Percentiles rank a stretch among this genome's conserved stretches.
Evolutionary conservation across 2,797 vertebrate genomes (phyloP).

Genomic region (Rhadinocentrus ornatus): DNA sequence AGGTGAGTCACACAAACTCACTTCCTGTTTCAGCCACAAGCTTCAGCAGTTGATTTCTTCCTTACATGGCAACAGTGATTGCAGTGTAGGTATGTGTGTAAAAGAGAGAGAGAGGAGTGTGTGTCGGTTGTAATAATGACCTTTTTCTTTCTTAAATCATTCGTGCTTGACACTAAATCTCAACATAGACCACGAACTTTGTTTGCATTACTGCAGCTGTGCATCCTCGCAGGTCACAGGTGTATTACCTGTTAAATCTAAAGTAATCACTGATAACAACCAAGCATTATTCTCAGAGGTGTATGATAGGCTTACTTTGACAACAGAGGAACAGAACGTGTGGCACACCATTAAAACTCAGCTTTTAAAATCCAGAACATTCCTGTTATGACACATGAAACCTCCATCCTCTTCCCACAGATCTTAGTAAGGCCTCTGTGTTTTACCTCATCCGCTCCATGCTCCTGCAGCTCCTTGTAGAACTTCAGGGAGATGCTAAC

Average conservation of each 20-base stretch:
- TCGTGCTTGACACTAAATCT: background rate
- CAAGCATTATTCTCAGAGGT: background rate
- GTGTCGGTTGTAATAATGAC: conserved; percentile 3
- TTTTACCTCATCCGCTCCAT: conserved; percentile 94
- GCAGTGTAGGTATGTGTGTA: conserved; percentile 17
- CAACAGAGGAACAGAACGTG: accelerated
- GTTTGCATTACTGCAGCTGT: background rate
- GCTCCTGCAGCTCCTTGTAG: conserved; percentile 98
- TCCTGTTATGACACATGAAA: background rate
- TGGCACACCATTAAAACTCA: background rate
- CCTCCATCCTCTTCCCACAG: too few species aligned
- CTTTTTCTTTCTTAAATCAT: conserved; percentile 1
- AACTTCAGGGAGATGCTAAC: conserved; percentile 99
- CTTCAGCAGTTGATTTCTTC: conserved; percentile 76
- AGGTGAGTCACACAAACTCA: conserved; percentile 84
- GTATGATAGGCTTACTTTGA: background rate
- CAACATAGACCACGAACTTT: background rate
- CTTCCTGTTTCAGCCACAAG: conserved; percentile 89
- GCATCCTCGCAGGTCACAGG: background rate
- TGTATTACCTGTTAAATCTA: background rate
- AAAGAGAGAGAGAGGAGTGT: conserved; percentile 11
- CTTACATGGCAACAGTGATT: conserved; percentile 80
- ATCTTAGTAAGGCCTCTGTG: background rate
- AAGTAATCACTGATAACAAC: background rate
- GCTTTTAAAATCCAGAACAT: background rate